Evolutionary conservation across 2,888 invertebrate genomes (phyloP), one percentile per base, ranked within the genome.

Genomic region (Watsonalla binaria): DNA sequence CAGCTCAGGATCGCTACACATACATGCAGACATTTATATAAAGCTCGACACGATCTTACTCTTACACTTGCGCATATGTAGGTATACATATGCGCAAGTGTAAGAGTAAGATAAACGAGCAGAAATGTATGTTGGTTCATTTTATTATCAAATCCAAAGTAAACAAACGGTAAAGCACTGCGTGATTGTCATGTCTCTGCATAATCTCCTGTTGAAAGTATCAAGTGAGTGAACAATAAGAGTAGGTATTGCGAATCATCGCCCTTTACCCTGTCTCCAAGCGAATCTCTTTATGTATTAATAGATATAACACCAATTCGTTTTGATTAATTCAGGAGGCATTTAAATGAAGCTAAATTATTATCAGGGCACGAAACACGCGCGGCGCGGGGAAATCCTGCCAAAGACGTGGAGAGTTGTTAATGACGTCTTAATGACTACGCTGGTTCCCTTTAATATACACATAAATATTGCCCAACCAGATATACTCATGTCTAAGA

Each of bases 371-470:
- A 57, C 47, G 51, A 51, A 54, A 61, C 61, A 64, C 58, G 52
- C 53, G 42, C 42, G 48, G 55, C 51, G 46, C 49, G 33, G 58
- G 68, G 62, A 68, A 71, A 72, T 69, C 67, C 71, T 76, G 73
- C 57, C 58, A 57, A 68, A 68, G 72, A 76, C 76, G 65, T 68
- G 64, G 65, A 66, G 69, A 73, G 68, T 62, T 71, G 72, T 71
- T 76, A 79, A 79, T 78, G 74, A 75, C 67, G 62, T 68, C 66
- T 66, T 76, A 77, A 79, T 75, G 75, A 76, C 74, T 64, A 56
- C 62, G 62, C 57, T 63, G 58, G 51, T 57, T 52, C 53, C 52
- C 55, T 55, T 65, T 54, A 59, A 66, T 62, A 52, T 65, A 51
- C 51, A 37, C 33, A 51, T 51, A 51, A 51, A 46, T 37, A 51